phyloP scores from a whole-genome alignment of 2,113 vertebrate genomes.

The Myotis yumanensis region DNA sequence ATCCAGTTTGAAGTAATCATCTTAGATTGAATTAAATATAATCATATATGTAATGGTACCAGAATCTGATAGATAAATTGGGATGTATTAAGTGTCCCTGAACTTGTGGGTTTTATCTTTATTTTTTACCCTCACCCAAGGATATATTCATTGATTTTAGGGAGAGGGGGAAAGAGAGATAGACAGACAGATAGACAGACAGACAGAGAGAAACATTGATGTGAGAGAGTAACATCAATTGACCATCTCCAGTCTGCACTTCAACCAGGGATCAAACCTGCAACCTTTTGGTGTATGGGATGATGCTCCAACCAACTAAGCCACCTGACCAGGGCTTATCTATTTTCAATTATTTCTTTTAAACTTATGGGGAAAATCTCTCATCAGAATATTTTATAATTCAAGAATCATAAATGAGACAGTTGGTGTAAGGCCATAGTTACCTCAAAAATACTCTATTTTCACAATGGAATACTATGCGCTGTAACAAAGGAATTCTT shows the following conservation, averaged over 20 bases:
- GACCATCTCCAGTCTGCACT: background rate
- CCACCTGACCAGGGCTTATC: background rate
- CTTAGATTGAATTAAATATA: constrained; percentile 48
- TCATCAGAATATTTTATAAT: constrained; percentile 27
- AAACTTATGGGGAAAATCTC: background rate
- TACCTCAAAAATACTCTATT: background rate
- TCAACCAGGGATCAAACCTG: background rate
- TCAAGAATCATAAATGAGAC: constrained; percentile 15
- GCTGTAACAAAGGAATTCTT: background rate
- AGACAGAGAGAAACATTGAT: background rate
- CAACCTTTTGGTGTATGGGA: background rate
- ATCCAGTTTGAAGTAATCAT: constrained; percentile 58
- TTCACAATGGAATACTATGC: background rate
- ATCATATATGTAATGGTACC: constrained; percentile 4
- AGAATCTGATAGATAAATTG: background rate
- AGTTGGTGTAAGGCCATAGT: background rate
- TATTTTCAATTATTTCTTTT: constrained; percentile 40
- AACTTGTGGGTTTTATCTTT: constrained; percentile 5
- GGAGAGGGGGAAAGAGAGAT: background rate
- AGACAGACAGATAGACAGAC: background rate
- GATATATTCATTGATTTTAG: background rate
- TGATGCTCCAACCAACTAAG: background rate
- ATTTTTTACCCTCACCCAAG: background rate
- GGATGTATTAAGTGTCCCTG: background rate
- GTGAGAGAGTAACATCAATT: background rate